Conservation (phyloP, 2,797 vertebrate species). For the Carcharodon carcharias region DNA sequence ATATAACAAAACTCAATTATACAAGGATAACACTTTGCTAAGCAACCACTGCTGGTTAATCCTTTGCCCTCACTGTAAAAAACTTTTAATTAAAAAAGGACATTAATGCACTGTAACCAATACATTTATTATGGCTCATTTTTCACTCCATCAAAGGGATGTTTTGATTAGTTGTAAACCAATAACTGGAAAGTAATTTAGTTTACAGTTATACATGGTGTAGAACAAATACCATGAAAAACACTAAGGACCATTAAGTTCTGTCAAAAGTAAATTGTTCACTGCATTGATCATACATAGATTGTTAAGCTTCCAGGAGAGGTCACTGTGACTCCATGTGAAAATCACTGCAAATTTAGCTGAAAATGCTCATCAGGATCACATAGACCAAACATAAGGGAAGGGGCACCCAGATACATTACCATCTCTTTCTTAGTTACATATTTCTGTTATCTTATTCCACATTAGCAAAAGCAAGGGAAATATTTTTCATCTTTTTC, state of each 20-base stretch:
- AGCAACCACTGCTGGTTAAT: slow-evolving; percentile 6
- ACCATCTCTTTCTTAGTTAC: not conserved
- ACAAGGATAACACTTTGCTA: not conserved
- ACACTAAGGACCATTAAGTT: not conserved
- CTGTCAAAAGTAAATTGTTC: not conserved
- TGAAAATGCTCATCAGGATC: not conserved
- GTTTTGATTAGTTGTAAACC: slow-evolving; percentile 18
- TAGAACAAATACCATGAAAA: not conserved
- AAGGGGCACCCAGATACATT: not conserved
- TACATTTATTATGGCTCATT: not conserved
- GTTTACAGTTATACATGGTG: not conserved
- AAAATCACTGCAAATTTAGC: not conserved
- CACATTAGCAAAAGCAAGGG: not conserved
- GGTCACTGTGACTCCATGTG: not conserved
- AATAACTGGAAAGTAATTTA: slow-evolving; percentile 26
- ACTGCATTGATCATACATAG: not conserved
- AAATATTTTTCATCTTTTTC: not conserved
- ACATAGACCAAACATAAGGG: not conserved
- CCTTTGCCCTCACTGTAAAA: not conserved
- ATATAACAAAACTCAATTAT: not conserved
- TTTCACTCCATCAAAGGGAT: not conserved
- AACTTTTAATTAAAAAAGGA: not conserved
- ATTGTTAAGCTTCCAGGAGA: not conserved
- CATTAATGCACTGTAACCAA: slow-evolving; percentile 4
- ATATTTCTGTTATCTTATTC: not conserved